Evolutionary conservation across 1,140 invertebrate genomes (phyloP).

Genomic region (Brevipalpus yothersi): DNA sequence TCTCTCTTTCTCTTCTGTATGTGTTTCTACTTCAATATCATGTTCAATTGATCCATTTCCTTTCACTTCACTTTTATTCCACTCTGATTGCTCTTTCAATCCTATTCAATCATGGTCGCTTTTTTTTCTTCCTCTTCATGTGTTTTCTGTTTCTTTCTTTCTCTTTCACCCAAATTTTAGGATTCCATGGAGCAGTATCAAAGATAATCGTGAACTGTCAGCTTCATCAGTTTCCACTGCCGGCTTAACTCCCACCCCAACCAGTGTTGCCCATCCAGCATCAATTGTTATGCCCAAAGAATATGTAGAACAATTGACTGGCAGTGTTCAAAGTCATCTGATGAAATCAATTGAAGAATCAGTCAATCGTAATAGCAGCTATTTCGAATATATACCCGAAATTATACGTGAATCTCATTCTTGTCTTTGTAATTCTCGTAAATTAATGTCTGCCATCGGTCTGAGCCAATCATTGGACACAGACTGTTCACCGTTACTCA

Average conservation of each 20-base stretch:
- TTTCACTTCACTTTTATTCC: too few species aligned
- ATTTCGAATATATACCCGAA: slow-evolving; percentile 4
- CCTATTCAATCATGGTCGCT: too few species aligned
- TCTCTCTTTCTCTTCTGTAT: too few species aligned
- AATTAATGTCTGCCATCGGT: neutral
- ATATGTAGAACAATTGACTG: slow-evolving; percentile 10
- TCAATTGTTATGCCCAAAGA: neutral
- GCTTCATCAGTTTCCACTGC: neutral
- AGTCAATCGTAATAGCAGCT: neutral
- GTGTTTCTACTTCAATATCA: too few species aligned
- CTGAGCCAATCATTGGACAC: neutral
- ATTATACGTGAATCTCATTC: slow-evolving; percentile 8
- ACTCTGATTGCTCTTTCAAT: too few species aligned
- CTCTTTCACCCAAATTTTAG: neutral
- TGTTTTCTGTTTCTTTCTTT: too few species aligned
- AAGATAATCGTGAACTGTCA: too few species aligned
- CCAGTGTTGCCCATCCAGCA: neutral
- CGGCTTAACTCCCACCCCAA: neutral
- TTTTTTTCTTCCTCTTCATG: too few species aligned
- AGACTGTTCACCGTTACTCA: neutral
- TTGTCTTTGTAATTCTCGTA: slow-evolving; percentile 12
- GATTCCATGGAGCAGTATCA: neutral
- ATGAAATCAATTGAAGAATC: slow-evolving; percentile 9
- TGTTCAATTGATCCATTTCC: too few species aligned
- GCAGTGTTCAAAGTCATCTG: slow-evolving; percentile 6